Percentiles rank a stretch among this genome's conserved stretches.
phyloP scores from a whole-genome alignment of 2,797 vertebrate species.

The Craterocephalus amniculus region DNA sequence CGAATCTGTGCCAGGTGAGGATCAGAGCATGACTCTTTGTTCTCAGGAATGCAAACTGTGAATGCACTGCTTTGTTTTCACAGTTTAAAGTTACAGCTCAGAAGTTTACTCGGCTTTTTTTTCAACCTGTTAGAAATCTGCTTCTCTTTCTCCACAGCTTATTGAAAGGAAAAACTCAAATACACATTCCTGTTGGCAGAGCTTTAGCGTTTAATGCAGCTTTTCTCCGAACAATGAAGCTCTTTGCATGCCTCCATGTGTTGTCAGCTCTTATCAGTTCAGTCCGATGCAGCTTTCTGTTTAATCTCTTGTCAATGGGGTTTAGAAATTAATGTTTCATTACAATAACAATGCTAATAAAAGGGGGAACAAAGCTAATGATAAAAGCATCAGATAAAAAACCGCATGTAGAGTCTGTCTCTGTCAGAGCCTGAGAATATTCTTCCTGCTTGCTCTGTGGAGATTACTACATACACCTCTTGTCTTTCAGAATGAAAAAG shows the following conservation, averaged over 20 bases:
- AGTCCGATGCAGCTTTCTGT: neutral
- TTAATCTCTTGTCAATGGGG: slow-evolving; percentile 1
- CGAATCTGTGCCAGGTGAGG: slow-evolving; percentile 74
- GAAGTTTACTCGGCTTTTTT: slow-evolving; percentile 10
- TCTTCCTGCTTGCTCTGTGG: slow-evolving; percentile 73
- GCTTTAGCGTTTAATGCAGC: slow-evolving; percentile 6
- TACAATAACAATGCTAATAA: slow-evolving; percentile 59
- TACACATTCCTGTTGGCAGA: neutral
- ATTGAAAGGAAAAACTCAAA: slow-evolving; percentile 2
- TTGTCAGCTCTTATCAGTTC: slow-evolving; percentile 1
- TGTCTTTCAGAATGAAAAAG: slow-evolving; percentile 99
- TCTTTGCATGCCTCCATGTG: slow-evolving; percentile 5
- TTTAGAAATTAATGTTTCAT: slow-evolving; percentile 32
- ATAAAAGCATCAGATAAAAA: slow-evolving; percentile 33
- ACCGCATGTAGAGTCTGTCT: slow-evolving; percentile 21
- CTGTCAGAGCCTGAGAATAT: slow-evolving; percentile 53
- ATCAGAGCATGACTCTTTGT: slow-evolving; percentile 25
- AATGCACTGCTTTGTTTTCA: slow-evolving; percentile 48
- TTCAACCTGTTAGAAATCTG: slow-evolving; percentile 16
- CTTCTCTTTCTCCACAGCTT: slow-evolving; percentile 8
- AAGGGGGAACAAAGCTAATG: slow-evolving; percentile 52
- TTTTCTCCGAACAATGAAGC: neutral
- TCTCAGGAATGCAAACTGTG: slow-evolving; percentile 43
- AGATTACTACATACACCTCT: slow-evolving; percentile 87
- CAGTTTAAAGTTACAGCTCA: slow-evolving; percentile 43